Evolutionary conservation across 2,888 invertebrate genomes (phyloP), one percentile per base, ranked within the genome.

Genomic region (Amiota communis): DNA sequence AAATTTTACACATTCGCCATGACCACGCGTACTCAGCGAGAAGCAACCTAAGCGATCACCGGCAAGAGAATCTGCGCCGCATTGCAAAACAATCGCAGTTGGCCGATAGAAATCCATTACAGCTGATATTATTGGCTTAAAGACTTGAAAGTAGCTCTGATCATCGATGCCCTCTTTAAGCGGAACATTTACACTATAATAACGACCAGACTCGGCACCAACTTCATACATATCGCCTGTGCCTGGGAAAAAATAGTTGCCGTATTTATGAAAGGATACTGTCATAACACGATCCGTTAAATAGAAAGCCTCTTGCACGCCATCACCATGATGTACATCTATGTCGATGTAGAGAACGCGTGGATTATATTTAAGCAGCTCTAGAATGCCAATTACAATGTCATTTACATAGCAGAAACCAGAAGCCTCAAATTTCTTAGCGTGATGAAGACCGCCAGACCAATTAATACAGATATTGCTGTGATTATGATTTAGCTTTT

Each of bases 141-240:
- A 99, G 3, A 98, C 94, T 92, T 97, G 95, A 59, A 95, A 94
- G 87, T 97, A 97, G 80, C 96, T 96, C 75, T 93, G 92, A 89
- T 99, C 99, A 89, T 98, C 98, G 76, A 99, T 99, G 0, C 99
- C 99, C 90, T 99, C 98, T 85, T 97, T 97, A 13, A 99, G 89
- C 0, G 99, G 99, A 0, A 99, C 98, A 91, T 99, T 99, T 0
- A 99, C 96, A 0, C 98, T 98, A 88, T 99, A 99, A 88, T 98
- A 98, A 70, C 97, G 92, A 0, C 99, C 99, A 86, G 95, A 95
- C 88, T 98, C 98, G 0, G 97, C 96, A 0, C 99, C 99, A 69
- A 98, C 94, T 91, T 99, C 99, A 89, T 97, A 98, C 98, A 99
- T 98, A 89, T 98, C 98, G 0, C 99, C 99, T 0, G 99, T 99